Base-by-base conservation (phyloP, 1,140 invertebrate genomes). In the Anastatus disparis region DNA sequence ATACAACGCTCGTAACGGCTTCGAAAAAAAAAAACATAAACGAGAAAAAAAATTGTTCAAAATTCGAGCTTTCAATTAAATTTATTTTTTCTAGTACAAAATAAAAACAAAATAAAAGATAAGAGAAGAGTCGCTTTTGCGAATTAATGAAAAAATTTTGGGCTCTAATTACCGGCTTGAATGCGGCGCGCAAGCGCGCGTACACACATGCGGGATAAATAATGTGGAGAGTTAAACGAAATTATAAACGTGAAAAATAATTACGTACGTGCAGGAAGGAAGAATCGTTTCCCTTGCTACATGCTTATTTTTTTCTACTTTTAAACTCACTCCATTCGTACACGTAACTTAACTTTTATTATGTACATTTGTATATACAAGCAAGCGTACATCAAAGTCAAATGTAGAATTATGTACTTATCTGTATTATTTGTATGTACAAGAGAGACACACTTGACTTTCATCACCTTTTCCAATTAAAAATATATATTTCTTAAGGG, bases 81-180 rank as follows among this genome's bases (percentile, higher is more conserved):
- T 3, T 44, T n/a, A 2, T n/a, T n/a, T n/a, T n/a, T 17, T 9
- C 26, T 7, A 7, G 55, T 22, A 17, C 7, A 50, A 61, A 22
- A 46, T 15, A 24, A 40, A 6, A 13, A 29, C n/a, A 35, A 35
- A 56, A 38, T 35, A 56, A 53, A 38, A 38, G 35, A 7, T 38
- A 38, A 38, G 35, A 38, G 35, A 12, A 6, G 35, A 6, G 20
- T 2, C 50, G 50, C 6, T 53, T 27, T 9, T 17, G 20, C 17
- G 10, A 38, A 26, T 58, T 58, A 58, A 58, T 58, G 40, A 46
- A 46, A 61, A 61, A n/a, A n/a, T n/a, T n/a, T 61, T 61, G 24
- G 58, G n/a, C 40, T 46, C 38, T 61, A 44, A 61, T 61, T 61
- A 61, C 58, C 29, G 29, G n/a, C n/a, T n/a, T n/a, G n/a, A n/a